phyloP scores from a whole-genome alignment of 2,888 invertebrate genomes.

The Oscheius sp. region DNA sequence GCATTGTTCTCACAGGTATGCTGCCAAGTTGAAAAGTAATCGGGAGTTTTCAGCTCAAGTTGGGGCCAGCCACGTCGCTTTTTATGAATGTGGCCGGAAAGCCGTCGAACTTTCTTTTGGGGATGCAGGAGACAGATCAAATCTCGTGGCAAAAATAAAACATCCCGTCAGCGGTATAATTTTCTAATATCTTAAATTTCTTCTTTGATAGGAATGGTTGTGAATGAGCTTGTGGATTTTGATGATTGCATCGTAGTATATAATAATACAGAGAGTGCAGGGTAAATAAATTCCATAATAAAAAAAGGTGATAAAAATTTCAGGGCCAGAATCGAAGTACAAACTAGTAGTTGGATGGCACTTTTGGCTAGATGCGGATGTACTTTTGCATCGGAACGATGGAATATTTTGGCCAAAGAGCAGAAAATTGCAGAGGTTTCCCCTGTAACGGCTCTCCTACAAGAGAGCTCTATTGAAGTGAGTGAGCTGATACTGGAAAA shows the following conservation, averaged over 20 bases:
- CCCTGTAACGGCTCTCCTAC: slow-evolving; percentile 62
- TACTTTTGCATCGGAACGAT: slow-evolving; percentile 60
- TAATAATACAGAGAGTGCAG: slow-evolving; percentile 23
- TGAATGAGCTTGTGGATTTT: slow-evolving; percentile 20
- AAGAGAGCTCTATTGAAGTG: slow-evolving; percentile 65
- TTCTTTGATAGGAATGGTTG: slow-evolving; percentile 14
- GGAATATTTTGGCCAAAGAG: slow-evolving; percentile 58
- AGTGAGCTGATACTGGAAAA: not conserved
- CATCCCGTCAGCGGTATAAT: slow-evolving; percentile 66
- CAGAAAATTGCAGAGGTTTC: slow-evolving; percentile 49
- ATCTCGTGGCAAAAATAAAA: slow-evolving; percentile 62
- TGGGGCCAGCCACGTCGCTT: not conserved
- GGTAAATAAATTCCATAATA: not conserved
- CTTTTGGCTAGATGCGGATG: slow-evolving; percentile 62
- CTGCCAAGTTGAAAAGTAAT: not conserved
- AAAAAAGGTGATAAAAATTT: not conserved
- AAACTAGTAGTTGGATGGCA: slow-evolving; percentile 41
- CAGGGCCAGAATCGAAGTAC: slow-evolving; percentile 48
- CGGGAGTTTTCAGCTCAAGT: slow-evolving; percentile 9
- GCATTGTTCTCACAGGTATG: slow-evolving; percentile 12
- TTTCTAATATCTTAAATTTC: too few relatives aligned
- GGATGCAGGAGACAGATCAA: slow-evolving; percentile 51
- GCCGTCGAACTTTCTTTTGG: slow-evolving; percentile 49
- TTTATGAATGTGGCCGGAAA: slow-evolving; percentile 62
- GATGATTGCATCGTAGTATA: slow-evolving; percentile 18